Evolutionary conservation across 2,113 vertebrate genomes (phyloP).

Genomic region (Crotalus helleri): DNA sequence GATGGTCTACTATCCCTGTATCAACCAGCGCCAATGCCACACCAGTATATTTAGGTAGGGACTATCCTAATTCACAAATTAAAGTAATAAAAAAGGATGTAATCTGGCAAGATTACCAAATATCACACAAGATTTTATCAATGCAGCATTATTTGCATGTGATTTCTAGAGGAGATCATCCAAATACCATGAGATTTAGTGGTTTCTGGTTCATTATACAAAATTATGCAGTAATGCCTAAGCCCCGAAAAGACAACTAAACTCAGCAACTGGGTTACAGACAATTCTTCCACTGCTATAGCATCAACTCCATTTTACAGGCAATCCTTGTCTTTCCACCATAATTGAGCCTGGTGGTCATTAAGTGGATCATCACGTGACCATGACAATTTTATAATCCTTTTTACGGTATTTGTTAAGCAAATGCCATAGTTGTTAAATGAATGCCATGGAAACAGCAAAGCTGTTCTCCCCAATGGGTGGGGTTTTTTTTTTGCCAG

Average conservation of each 20-base stretch:
- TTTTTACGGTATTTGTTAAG: not conserved
- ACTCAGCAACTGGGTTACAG: not conserved
- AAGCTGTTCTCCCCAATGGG: not conserved
- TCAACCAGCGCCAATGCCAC: not conserved
- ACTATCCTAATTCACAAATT: not conserved
- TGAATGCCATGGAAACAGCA: not conserved
- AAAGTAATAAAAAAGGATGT: not conserved
- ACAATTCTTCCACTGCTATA: not conserved
- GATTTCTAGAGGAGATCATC: not conserved
- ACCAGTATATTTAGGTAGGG: not conserved
- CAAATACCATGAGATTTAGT: not conserved
- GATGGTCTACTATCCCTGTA: not conserved
- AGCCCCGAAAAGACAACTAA: not conserved
- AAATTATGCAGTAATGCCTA: not conserved
- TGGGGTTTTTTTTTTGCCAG: not conserved
- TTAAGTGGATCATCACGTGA: not conserved
- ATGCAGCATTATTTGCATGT: not conserved
- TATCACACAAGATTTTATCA: not conserved
- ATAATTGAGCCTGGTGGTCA: too few species aligned
- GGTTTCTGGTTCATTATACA: not conserved
- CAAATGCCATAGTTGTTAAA: too few species aligned
- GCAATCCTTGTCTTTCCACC: too few species aligned
- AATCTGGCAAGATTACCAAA: not conserved
- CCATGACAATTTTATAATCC: not conserved
- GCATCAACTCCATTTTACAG: not conserved